These are phyloP conservation scores for Drosophila rubida DNA, from an alignment of 2,888 invertebrate genomes.

Conservation along the genomic window DNA sequence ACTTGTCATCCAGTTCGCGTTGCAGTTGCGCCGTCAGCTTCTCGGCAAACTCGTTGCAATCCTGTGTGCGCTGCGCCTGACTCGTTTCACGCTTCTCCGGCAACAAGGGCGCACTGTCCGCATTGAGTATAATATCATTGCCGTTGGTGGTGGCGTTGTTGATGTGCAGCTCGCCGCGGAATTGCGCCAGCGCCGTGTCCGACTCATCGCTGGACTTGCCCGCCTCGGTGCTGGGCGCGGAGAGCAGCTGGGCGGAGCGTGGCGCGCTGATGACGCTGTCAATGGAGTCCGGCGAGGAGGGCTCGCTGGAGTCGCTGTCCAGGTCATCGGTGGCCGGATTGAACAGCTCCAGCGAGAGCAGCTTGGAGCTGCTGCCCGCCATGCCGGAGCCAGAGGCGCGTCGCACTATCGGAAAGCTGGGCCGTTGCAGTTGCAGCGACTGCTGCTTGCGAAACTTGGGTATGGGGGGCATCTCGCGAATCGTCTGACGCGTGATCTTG, in stretches of 20 bases:
- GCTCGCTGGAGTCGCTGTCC: constrained; percentile 94
- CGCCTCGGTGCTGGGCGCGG: constrained; percentile 35
- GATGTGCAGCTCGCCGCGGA: constrained; percentile 68
- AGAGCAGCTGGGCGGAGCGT: constrained; percentile 64
- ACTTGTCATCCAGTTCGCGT: constrained; percentile 89
- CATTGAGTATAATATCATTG: constrained; percentile 77
- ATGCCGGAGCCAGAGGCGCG: constrained; percentile 86
- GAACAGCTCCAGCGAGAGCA: constrained; percentile 92
- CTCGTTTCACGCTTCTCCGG: constrained; percentile 57
- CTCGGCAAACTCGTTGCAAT: constrained; percentile 92
- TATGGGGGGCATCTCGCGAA: constrained; percentile 88
- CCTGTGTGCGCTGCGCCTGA: constrained; percentile 85
- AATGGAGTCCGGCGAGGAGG: constrained; percentile 93
- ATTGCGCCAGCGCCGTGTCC: constrained; percentile 42
- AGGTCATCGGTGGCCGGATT: constrained; percentile 96
- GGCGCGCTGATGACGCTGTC: constrained; percentile 93
- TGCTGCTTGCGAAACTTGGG: constrained; percentile 86
- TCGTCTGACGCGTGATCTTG: constrained; percentile 87
- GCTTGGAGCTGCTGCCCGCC: constrained; percentile 86
- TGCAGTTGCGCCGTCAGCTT: constrained; percentile 92
- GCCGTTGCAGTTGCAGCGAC: constrained; percentile 81
- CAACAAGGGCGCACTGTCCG: constrained; percentile 74
- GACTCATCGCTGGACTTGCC: constrained; percentile 64
- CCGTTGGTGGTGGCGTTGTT: constrained; percentile 57
- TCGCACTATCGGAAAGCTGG: constrained; percentile 89